These are phyloP conservation scores for Zosterops borbonicus DNA, from an alignment of 2,113 vertebrate species.

Conservation along the genomic window DNA sequence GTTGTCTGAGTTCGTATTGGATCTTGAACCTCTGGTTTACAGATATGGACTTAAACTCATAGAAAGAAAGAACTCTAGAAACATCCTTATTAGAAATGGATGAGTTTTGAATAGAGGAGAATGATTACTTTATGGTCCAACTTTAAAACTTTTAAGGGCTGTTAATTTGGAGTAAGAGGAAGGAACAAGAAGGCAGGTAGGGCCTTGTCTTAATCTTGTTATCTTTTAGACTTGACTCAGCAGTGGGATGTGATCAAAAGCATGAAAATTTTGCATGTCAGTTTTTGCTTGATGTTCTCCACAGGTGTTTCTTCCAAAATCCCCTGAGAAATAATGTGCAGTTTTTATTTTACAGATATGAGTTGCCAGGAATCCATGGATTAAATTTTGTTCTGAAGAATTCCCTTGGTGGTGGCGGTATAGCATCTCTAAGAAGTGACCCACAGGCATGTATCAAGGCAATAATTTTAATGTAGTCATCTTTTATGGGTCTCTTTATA, in stretches of 20 bases:
- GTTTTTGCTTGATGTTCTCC: not conserved
- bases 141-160: not conserved
- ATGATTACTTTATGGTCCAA: not conserved
- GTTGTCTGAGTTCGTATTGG: not conserved
- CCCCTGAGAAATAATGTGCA: not conserved
- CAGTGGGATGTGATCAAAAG: not conserved
- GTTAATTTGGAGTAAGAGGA: not conserved
- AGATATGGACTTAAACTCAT: not conserved
- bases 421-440: conserved; percentile 85
- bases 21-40: not conserved
- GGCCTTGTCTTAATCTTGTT: not conserved
- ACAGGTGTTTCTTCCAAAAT: not conserved
- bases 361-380: conserved; percentile 81
- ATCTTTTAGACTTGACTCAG: not conserved
- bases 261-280: not conserved
- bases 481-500: not conserved
- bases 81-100: not conserved
- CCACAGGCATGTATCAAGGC: conserved; percentile 79
- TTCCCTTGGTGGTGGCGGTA: conserved; percentile 83
- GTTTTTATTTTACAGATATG: conserved; percentile 74
- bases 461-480: not conserved
- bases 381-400: conserved; percentile 87
- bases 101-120: not conserved
- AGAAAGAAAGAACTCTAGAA: not conserved
- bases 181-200: not conserved